These are phyloP conservation scores for Danio jaintianensis DNA, from an alignment of 2,797 vertebrate genomes.

Conservation along the genomic window DNA sequence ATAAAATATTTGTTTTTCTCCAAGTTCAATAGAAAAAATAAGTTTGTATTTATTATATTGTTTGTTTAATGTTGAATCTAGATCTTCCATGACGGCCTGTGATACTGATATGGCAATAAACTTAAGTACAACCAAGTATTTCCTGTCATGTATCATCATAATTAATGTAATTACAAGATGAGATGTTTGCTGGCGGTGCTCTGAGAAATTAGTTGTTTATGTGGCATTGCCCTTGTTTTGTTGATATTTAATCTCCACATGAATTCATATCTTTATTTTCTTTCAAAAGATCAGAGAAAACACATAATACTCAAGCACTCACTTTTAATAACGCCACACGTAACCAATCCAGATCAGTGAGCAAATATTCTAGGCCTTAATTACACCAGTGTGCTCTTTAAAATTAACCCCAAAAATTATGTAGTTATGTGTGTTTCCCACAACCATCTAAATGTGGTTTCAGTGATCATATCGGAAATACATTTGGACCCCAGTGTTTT, in stretches of 20 bases:
- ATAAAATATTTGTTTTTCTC: background rate
- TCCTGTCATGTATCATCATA: background rate
- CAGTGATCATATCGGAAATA: background rate
- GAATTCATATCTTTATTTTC: background rate
- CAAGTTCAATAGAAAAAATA: background rate
- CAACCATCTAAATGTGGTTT: background rate
- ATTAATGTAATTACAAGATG: background rate
- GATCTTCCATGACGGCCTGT: background rate
- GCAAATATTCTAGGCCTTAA: background rate
- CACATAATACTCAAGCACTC: background rate
- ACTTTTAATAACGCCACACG: background rate
- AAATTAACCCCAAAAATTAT: background rate
- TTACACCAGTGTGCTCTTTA: background rate
- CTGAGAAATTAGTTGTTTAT: background rate
- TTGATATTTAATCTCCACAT: background rate
- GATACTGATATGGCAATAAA: background rate
- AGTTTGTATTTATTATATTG: background rate
- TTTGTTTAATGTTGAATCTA: background rate
- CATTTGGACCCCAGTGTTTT: background rate
- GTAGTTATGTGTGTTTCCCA: background rate
- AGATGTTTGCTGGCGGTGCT: background rate
- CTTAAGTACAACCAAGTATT: background rate
- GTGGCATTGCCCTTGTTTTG: background rate
- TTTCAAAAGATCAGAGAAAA: background rate
- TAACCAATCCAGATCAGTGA: background rate